phyloP scores from a whole-genome alignment of 2,113 vertebrate species.

The Oryzias curvinotus region DNA sequence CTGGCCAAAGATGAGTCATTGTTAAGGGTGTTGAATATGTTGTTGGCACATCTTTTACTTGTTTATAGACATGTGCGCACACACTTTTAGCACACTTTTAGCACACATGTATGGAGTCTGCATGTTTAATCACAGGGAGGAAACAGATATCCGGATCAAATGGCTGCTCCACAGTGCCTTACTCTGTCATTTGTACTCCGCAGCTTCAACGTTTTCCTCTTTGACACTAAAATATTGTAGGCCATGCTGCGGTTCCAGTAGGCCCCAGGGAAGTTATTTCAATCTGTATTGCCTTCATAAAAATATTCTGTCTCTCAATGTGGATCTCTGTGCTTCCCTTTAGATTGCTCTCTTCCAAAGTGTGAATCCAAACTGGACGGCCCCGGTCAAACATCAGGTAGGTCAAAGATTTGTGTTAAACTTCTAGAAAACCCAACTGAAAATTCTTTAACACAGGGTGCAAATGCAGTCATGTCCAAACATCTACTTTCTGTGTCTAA shows the following conservation, averaged over 20 bases:
- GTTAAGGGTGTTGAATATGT: neutral
- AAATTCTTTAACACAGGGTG: neutral
- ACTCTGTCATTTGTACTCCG: conserved; percentile 37
- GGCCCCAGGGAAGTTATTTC: conserved; percentile 3
- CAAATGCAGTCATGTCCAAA: neutral
- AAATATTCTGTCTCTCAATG: conserved; percentile 7
- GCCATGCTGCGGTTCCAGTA: neutral
- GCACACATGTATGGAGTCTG: neutral
- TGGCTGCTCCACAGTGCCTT: conserved; percentile 21
- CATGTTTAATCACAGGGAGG: conserved; percentile 39
- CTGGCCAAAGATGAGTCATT: neutral
- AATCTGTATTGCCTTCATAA: conserved; percentile 13
- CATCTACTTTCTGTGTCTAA: neutral
- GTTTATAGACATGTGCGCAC: neutral
- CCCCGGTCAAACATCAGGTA: conserved; percentile 73
- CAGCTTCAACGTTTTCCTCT: conserved; percentile 43
- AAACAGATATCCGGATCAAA: conserved; percentile 52
- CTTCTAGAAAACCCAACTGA: neutral
- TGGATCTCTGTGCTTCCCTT: conserved; percentile 23
- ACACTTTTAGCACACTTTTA: neutral
- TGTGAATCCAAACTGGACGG: conserved; percentile 77
- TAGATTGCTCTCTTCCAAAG: conserved; percentile 76
- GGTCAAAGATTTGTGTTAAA: conserved; percentile 18
- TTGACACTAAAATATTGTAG: conserved; percentile 25
- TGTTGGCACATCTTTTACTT: neutral